Percentiles rank a stretch among this genome's conserved stretches.
Conservation (phyloP, 92 coral and sea anemone genomes). For the Meandrina meandrites region DNA sequence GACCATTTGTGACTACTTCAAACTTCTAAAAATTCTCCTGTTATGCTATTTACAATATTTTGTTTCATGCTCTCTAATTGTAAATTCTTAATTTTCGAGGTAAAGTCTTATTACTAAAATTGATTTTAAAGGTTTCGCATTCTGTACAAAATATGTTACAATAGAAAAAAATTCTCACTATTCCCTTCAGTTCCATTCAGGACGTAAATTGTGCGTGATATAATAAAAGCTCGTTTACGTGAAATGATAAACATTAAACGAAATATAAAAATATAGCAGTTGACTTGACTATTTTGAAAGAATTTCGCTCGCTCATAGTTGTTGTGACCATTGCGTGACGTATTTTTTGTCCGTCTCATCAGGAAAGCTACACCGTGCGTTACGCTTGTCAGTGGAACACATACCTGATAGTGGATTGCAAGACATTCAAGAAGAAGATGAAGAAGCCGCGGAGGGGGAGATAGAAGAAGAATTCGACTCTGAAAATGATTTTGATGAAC, state of each 20-base stretch:
- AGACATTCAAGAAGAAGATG: slow-evolving; percentile 92
- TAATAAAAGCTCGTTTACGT: too few relatives aligned
- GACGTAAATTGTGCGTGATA: background rate
- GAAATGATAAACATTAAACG: background rate
- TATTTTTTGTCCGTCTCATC: slow-evolving; percentile 4
- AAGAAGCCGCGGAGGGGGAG: slow-evolving; percentile 36
- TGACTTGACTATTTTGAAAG: too few relatives aligned
- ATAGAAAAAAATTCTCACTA: background rate
- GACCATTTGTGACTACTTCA: background rate
- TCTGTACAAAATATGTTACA: too few relatives aligned
- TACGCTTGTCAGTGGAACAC: slow-evolving; percentile 89
- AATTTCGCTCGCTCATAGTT: too few relatives aligned
- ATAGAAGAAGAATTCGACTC: slow-evolving; percentile 42
- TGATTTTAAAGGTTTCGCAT: too few relatives aligned
- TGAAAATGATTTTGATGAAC: slow-evolving; percentile 44
- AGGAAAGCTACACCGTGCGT: slow-evolving; percentile 93
- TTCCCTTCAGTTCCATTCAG: background rate
- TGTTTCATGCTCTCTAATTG: too few relatives aligned
- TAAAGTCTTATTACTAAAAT: too few relatives aligned
- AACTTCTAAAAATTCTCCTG: background rate
- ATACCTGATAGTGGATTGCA: slow-evolving; percentile 79
- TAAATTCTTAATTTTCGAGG: background rate
- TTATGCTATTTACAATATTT: too few relatives aligned
- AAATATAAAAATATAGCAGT: background rate
- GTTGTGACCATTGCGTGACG: slow-evolving; percentile 25